Conservation (phyloP, 2,888 invertebrate species). For the Pterostichus madidus region DNA sequence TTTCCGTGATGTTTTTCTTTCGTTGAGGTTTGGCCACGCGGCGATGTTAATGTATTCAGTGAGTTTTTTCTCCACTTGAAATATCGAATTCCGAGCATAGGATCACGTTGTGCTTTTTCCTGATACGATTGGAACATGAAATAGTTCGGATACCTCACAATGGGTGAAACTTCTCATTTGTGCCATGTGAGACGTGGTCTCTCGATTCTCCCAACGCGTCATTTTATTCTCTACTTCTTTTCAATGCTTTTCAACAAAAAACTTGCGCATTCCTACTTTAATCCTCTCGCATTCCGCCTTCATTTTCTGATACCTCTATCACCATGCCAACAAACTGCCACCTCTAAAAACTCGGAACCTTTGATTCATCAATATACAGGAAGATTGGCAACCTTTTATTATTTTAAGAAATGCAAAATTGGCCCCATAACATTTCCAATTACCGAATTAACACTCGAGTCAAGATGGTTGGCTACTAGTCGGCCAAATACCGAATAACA, state of each 20-base stretch:
- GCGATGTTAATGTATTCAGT: slow-evolving; percentile 40
- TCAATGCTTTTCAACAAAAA: slow-evolving; percentile 30
- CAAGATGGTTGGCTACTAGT: too few species aligned
- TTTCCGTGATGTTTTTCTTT: slow-evolving; percentile 41
- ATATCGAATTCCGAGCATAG: slow-evolving; percentile 42
- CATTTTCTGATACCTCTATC: slow-evolving; percentile 33
- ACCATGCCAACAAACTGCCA: too few species aligned
- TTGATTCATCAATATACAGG: too few species aligned
- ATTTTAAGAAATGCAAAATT: too few species aligned
- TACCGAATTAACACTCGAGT: too few species aligned
- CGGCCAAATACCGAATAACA: too few species aligned
- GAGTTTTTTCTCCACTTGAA: slow-evolving; percentile 12
- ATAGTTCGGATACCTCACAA: slow-evolving; percentile 48
- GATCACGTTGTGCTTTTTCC: slow-evolving; percentile 50
- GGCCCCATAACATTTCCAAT: too few species aligned
- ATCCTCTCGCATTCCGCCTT: slow-evolving; percentile 21
- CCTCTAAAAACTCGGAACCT: not conserved
- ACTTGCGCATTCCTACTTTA: not conserved
- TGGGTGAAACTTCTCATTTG: slow-evolving; percentile 48
- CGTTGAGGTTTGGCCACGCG: slow-evolving; percentile 19
- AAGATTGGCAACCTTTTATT: too few species aligned
- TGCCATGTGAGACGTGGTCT: slow-evolving; percentile 24
- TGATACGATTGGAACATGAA: slow-evolving; percentile 45
- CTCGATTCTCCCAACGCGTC: slow-evolving; percentile 6
- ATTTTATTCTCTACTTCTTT: not conserved